These are phyloP conservation scores for Drosophila arawakana DNA, from an alignment of 1,140 invertebrate genomes.

Conservation along the genomic window DNA sequence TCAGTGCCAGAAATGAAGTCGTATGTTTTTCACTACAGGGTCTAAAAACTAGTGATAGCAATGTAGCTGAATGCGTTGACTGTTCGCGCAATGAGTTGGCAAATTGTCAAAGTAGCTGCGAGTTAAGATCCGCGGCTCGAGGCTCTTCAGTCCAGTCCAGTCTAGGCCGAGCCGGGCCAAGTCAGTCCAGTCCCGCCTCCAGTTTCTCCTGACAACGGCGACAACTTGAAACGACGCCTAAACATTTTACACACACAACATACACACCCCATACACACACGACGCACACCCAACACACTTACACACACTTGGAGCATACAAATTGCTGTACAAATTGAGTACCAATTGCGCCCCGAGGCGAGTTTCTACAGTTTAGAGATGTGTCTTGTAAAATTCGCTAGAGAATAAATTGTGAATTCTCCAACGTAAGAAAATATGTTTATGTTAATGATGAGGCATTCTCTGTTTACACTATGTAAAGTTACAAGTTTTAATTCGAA, in stretches of 20 bases:
- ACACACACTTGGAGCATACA: conserved; percentile 24
- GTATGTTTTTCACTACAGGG: no score
- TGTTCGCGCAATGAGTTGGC: conserved; percentile 42
- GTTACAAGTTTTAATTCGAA: conserved; percentile 4
- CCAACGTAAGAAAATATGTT: background rate
- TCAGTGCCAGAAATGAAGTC: background rate
- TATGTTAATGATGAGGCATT: background rate
- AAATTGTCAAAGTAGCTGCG: conserved; percentile 43
- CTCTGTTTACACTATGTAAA: background rate
- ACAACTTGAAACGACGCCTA: conserved; percentile 51
- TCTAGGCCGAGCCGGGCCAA: no score
- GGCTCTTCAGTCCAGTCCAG: background rate
- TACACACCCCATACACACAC: conserved; percentile 12
- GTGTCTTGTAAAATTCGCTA: conserved; percentile 7
- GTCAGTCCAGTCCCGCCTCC: conserved; percentile 38
- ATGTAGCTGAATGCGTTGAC: conserved; percentile 7
- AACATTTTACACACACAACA: conserved; percentile 20
- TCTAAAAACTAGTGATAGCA: background rate
- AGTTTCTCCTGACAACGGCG: conserved; percentile 49
- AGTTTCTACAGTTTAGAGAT: conserved; percentile 31
- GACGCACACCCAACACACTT: conserved; percentile 9
- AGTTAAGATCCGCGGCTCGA: background rate
- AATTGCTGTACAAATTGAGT: conserved; percentile 50
- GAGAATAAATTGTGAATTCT: conserved; percentile 10
- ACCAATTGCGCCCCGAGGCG: conserved; percentile 39